A percentile compares a stretch with the other conserved stretches of the same genome.
phyloP scores from a whole-genome alignment of 2,113 vertebrate species.

The Orthonyx spaldingii region DNA sequence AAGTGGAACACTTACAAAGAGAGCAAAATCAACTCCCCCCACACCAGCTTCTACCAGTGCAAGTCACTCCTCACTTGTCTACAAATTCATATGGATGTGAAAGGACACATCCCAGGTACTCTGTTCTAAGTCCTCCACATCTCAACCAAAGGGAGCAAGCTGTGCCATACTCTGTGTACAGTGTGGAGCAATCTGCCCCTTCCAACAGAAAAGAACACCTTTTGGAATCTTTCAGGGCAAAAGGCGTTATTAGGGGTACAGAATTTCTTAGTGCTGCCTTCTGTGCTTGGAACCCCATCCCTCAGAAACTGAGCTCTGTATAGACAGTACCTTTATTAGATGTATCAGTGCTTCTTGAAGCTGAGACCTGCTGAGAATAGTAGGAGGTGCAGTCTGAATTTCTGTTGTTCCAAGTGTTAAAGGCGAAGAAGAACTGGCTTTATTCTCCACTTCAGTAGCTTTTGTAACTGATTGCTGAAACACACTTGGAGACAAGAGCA shows the following conservation, averaged over 20 bases:
- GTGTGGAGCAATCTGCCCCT: neutral
- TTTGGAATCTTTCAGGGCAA: neutral
- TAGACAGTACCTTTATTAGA: slow-evolving; percentile 87
- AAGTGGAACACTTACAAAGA: neutral
- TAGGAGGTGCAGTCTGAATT: slow-evolving; percentile 58
- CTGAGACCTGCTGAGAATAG: slow-evolving; percentile 84
- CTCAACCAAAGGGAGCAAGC: neutral
- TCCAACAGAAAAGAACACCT: neutral
- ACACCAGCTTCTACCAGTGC: neutral
- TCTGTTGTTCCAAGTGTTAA: slow-evolving; percentile 71
- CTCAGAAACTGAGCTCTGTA: neutral
- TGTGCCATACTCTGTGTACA: neutral
- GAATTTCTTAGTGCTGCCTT: neutral
- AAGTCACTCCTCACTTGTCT: neutral
- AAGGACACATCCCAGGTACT: neutral
- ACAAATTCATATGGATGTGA: neutral
- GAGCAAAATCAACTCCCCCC: neutral
- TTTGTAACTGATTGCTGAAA: slow-evolving; percentile 86
- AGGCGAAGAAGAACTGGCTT: slow-evolving; percentile 68
- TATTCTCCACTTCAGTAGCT: slow-evolving; percentile 72
- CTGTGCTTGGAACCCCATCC: neutral
- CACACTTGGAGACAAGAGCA: slow-evolving; percentile 91
- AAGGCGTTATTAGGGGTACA: neutral
- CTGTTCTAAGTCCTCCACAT: neutral
- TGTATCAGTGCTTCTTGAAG: slow-evolving; percentile 91